These are phyloP conservation scores for Lasioglossum albipes DNA, from an alignment of 1,140 invertebrate species.

Conservation along the genomic window DNA sequence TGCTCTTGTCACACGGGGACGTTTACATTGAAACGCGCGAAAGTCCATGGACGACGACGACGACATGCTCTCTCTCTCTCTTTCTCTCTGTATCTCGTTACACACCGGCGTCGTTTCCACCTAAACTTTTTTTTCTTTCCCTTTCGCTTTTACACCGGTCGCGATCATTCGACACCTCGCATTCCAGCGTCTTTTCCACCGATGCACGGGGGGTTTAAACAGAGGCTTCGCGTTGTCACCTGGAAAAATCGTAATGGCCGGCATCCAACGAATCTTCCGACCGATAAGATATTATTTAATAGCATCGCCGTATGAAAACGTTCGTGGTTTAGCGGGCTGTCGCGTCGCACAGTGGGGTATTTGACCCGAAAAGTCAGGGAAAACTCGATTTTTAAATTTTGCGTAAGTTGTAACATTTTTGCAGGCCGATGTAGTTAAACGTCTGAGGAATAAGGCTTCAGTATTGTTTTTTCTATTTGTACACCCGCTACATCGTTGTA, in stretches of 20 bases:
- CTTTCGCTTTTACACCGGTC: slow-evolving; percentile 10
- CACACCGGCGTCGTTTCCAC: not conserved
- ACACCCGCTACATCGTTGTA: too few species aligned
- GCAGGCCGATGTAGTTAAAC: too few species aligned
- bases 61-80: too few species aligned
- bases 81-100: slow-evolving; percentile 2
- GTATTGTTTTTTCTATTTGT: too few species aligned
- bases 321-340: not conserved
- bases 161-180: slow-evolving; percentile 20
- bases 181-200: not conserved
- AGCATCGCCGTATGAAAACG: not conserved
- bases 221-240: too few species aligned
- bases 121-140: not conserved
- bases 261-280: not conserved
- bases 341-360: too few species aligned
- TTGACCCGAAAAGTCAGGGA: too few species aligned
- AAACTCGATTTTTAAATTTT: too few species aligned
- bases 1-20: slow-evolving; percentile 20
- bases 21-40: slow-evolving; percentile 20
- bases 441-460: too few species aligned
- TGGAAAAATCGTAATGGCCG: not conserved
- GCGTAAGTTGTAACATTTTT: too few species aligned
- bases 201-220: not conserved
- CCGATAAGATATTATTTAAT: not conserved
- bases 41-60: not conserved